Evolutionary conservation across 2,888 invertebrate species (phyloP).

Genomic region (Lysandra bellargus): DNA sequence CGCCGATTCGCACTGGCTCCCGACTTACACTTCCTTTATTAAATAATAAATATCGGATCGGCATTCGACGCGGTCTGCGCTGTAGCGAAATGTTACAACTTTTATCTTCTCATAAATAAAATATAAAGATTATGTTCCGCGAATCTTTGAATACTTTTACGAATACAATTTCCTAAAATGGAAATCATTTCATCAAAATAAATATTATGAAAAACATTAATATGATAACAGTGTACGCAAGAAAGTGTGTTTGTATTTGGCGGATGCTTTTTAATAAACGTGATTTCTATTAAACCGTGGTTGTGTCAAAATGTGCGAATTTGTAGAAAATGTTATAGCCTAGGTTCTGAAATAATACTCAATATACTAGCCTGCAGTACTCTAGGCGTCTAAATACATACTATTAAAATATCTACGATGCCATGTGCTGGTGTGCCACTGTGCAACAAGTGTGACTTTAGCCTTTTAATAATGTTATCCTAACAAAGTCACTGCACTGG

Average conservation of each 20-base stretch:
- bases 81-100: slow-evolving; percentile 16
- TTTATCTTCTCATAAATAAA: slow-evolving; percentile 14
- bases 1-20: slow-evolving; percentile 23
- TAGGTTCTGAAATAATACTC: not conserved
- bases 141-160: not conserved
- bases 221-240: not conserved
- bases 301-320: too few species aligned
- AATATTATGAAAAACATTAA: not conserved
- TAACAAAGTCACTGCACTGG: too few species aligned
- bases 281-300: not conserved
- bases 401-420: too few species aligned
- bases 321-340: not conserved
- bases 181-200: not conserved
- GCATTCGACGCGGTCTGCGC: slow-evolving; percentile 3
- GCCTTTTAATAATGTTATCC: too few species aligned
- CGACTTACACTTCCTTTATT: slow-evolving; percentile 29
- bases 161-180: not conserved
- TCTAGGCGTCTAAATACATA: too few species aligned
- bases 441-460: too few species aligned
- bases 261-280: not conserved
- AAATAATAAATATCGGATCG: slow-evolving; percentile 29
- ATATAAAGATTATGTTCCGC: not conserved
- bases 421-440: too few species aligned
- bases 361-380: not conserved
- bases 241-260: not conserved